Evolutionary conservation across 2,888 invertebrate genomes (phyloP), one percentile per base, ranked within the genome.

Genomic region (Drosophila imparisetae): DNA sequence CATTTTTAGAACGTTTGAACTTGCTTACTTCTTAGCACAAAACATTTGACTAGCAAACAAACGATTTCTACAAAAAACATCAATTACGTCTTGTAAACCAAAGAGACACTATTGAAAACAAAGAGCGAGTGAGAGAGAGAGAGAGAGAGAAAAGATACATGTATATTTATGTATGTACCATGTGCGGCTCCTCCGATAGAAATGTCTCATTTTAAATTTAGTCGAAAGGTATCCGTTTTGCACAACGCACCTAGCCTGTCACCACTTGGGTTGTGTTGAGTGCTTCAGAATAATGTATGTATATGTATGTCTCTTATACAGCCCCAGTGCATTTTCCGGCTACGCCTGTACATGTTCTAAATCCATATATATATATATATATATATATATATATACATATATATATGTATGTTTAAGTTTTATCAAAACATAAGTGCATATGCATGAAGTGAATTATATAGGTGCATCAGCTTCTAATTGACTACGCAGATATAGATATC

Each of bases 151-250:
- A 21, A 21, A 13, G 8, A 54, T 27, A 54, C 13, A n/a, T 38
- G 4, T 15, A 29, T 24, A 30, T 11, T 18, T 50, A 55, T 40
- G 21, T 32, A 21, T 3, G 18, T 11, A 6, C 29, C 6, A 57
- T 34, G 58, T 38, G 59, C 38, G 70, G 66, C 61, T 69, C 55
- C 61, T 62, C 53, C n/a, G 59, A 40, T 66, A 60, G 55, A 50
- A 70, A 69, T 69, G 54, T 48, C 59, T 55, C 52, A 74, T 73
- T 89, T 82, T 69, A 76, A 74, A 75, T 87, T 86, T 87, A 87
- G 86, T 89, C 70, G 73, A 70, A 83, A 73, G 74, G 76, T 74
- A 85, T 76, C 70, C 65, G 78, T 73, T 84, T 75, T 70, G 72
- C 69, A 80, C 69, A 78, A 73, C 78, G 73, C 73, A 85, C 67